Base-by-base conservation (phyloP, 1,140 invertebrate genomes). In the Ostrea edulis region DNA sequence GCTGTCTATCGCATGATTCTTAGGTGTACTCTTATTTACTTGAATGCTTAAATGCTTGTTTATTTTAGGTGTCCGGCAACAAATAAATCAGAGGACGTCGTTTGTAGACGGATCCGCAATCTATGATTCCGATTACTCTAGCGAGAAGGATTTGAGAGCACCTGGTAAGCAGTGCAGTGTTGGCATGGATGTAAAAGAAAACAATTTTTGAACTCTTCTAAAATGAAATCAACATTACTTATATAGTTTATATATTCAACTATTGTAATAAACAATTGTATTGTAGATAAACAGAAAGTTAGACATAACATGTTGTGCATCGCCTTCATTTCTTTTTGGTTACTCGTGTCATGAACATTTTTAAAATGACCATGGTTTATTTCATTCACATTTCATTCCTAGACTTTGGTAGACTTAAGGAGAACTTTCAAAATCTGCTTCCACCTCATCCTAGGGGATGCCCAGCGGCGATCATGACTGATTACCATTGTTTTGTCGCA, bases 61-160 rank as follows among this genome's bases (percentile, higher is more conserved):
- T 62, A 62, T 62, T 20, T 62, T 35, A 71, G 68, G 68, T 71
- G 68, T 71, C 14, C 68, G 83, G 9, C 53, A 58, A 84, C 83
- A 84, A 35, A 35, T 58, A 7, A 84, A 84, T 58, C n/a, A 84
- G 25, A 84, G 83, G 35, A 58, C 83, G 12, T 55, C 83, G 0
- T 84, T 58, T 29, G 29, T 84, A 2, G 83, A 84, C 58, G 83
- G 83, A 11, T 84, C 83, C 25, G 29, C 22, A 14, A 17, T 84
- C 7, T 84, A 84, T 62, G 83, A 54, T 8, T 58, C 25, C 9
- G 83, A 84, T 29, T 0, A 4, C 52, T 3, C 0, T 52, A 44
- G 22, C 20, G 83, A 25, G 55, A 5, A 17, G 29, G 22, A 54
- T 8, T 35, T 83, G 8, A 52, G 82, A 83, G 9, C 25, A 29